These are phyloP conservation scores for Gephyroberyx darwinii DNA, from an alignment of 2,797 vertebrate genomes.

Conservation along the genomic window DNA sequence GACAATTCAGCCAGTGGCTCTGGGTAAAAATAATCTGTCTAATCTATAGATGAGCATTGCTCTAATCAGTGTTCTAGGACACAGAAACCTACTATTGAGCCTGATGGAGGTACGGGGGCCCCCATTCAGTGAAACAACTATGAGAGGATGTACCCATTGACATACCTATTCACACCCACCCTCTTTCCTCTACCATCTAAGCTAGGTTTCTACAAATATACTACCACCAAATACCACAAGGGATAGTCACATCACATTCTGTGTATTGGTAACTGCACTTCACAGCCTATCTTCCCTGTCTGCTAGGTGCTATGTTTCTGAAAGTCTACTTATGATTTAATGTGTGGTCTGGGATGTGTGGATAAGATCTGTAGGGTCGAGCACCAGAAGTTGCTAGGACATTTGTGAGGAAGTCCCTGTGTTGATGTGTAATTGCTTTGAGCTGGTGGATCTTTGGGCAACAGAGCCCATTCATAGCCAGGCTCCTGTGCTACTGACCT, in stretches of 20 bases:
- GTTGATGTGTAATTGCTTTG: slow-evolving; percentile 72
- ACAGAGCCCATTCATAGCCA: slow-evolving; percentile 69
- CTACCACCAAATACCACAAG: not conserved
- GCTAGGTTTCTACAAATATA: no score
- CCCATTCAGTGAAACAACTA: no score
- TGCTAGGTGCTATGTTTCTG: no score
- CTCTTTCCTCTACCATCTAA: no score
- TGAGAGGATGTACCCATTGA: no score
- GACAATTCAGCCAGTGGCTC: no score
- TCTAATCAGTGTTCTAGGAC: not conserved
- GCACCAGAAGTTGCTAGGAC: slow-evolving; percentile 36
- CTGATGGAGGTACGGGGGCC: no score
- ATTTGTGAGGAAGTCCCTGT: slow-evolving; percentile 52
- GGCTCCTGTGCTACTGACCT: slow-evolving; percentile 72
- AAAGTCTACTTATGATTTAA: slow-evolving; percentile 24
- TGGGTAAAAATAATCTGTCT: no score
- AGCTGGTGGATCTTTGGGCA: slow-evolving; percentile 61
- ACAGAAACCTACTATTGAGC: no score
- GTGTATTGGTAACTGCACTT: no score
- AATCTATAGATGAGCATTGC: not conserved
- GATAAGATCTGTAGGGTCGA: slow-evolving; percentile 38
- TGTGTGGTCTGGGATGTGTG: slow-evolving; percentile 30
- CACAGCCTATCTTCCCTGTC: no score
- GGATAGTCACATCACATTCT: not conserved
- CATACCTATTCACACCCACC: no score